Percentiles rank a stretch among this genome's conserved stretches.
Conservation (phyloP, 2,888 invertebrate genomes). For the Phortica magna region DNA sequence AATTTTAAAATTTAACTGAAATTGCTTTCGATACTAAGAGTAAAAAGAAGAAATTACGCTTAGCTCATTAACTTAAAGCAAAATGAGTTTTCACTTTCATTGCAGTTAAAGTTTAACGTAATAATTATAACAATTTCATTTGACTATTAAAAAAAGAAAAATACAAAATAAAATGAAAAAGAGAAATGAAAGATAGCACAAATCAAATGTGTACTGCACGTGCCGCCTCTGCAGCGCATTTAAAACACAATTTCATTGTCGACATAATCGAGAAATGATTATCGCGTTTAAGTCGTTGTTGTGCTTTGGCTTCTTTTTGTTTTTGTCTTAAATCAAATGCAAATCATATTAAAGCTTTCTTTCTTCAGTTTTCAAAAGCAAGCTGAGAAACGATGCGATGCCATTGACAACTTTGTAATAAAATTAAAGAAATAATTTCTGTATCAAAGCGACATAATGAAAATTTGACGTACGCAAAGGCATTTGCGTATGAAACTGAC, state of each 20-base stretch:
- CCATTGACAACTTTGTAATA: neutral
- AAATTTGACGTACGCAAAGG: constrained; percentile 21
- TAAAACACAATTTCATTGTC: neutral
- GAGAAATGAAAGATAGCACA: too few species aligned
- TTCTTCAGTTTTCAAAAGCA: neutral
- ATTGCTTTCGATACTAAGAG: too few species aligned
- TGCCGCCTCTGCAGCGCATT: neutral
- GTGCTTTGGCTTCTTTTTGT: too few species aligned
- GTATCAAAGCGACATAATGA: constrained; percentile 56
- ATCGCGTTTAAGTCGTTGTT: neutral
- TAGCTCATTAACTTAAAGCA: neutral
- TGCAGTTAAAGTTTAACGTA: neutral
- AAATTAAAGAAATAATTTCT: constrained; percentile 41
- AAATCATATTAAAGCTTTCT: constrained; percentile 1
- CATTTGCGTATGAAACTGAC: constrained; percentile 51
- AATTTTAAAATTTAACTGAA: too few species aligned
- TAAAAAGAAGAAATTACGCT: neutral
- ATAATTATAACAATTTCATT: neutral
- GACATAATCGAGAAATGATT: neutral
- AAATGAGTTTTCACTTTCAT: constrained; percentile 30
- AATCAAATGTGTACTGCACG: too few species aligned
- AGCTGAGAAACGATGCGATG: too few species aligned
- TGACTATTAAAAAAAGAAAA: neutral
- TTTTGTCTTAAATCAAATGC: neutral
- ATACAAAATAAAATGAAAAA: too few species aligned